These are phyloP conservation scores for Belonocnema kinseyi DNA, from an alignment of 1,140 invertebrate genomes.

Conservation along the genomic window DNA sequence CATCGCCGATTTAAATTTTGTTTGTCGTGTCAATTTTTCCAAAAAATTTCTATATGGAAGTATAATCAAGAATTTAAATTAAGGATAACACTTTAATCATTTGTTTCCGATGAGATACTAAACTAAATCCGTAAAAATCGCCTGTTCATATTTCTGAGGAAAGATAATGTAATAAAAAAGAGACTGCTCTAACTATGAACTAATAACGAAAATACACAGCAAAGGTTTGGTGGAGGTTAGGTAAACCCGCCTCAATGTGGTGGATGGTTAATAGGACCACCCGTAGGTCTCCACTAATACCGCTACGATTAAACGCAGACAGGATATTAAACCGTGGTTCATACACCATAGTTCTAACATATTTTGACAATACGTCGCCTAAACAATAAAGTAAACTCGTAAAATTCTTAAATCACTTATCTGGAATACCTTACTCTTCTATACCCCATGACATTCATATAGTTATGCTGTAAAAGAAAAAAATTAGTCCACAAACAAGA, in stretches of 20 bases:
- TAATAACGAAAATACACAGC: conserved; percentile 60
- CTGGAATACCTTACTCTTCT: conserved; percentile 42
- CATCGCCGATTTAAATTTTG: not conserved
- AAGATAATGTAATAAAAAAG: conserved; percentile 1
- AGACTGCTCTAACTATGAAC: conserved; percentile 37
- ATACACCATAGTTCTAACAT: conserved; percentile 60
- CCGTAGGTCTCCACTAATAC: conserved; percentile 65
- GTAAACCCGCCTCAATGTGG: conserved; percentile 55
- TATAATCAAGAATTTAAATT: not conserved
- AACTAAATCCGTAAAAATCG: not conserved
- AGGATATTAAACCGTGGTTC: conserved; percentile 70
- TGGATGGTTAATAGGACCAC: conserved; percentile 67
- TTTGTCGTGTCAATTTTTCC: not conserved
- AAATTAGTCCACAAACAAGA: no score
- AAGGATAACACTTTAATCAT: not conserved
- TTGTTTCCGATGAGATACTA: not conserved
- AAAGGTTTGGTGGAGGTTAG: conserved; percentile 55
- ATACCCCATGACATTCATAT: no score
- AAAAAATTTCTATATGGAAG: not conserved
- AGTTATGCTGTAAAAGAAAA: no score
- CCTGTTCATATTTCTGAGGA: not conserved
- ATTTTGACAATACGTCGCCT: conserved; percentile 71
- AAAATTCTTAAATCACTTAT: conserved; percentile 64
- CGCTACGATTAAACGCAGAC: conserved; percentile 70
- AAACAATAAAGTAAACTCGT: conserved; percentile 68